Evolutionary conservation across 64 coral and sea anemone species (phyloP), one percentile per base, ranked within the genome.

Genomic region (Orbicella faveolata): DNA sequence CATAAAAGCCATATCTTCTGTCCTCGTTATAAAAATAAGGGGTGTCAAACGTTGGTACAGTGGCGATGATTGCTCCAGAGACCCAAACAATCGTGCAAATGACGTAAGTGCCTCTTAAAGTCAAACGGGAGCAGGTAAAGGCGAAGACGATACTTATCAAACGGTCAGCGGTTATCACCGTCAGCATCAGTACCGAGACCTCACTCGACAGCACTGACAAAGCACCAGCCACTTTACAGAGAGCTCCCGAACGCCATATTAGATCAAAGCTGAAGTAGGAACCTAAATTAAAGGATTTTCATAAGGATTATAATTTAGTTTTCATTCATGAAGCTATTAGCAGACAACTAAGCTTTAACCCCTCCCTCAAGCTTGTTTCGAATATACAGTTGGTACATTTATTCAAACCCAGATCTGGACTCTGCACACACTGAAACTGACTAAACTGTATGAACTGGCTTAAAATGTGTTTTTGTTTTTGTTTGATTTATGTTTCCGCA

Each of bases 21-120:
- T 79, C 77, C 77, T 55, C 51, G 48, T 79, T 79, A 48, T 54
- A 79, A 53, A 79, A 79, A 19, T 79, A 79, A 21, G 77, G 44
- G 8, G 48, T 23, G 23, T 79, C 77, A 79, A 53, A 25, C 18
- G 77, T 30, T 55, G 77, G 77, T 54, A 79, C 77, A 30, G n/a
- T 48, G 9, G 77, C 77, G 23, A 79, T 79, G 8, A 55, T 15
- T 15, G 44, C n/a, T 79, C 77, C 77, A 30, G 19, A 52, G 76
- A 89, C 26, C 88, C 88, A 89, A 14, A 89, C 75, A 8, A 61
- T 15, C 6, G 64, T 34, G 25, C 88, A 89, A 77, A 89, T 68
- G 25, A 67, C 20, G 26, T 39, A 68, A 44, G 88, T 78, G 51
- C 57, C 35, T 18, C 23, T 79, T 21, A 89, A 18, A 0, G 52